Base-by-base conservation (phyloP, 2,113 vertebrate genomes). In the Hydrochoerus hydrochaeris region DNA sequence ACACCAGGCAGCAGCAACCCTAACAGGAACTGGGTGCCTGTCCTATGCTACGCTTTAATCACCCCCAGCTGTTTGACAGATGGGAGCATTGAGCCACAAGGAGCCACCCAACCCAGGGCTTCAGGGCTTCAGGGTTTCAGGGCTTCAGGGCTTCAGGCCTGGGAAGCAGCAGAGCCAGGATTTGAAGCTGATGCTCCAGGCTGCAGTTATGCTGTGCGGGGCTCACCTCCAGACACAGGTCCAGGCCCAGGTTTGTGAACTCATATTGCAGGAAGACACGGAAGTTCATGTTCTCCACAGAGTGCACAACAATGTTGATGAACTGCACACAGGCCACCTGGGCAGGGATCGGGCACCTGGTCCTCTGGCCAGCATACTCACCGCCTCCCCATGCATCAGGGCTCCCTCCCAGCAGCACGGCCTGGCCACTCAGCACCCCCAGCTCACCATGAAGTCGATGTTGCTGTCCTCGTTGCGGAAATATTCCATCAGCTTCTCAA, bases 241-340 rank as follows among this genome's bases (percentile, higher is more conserved):
- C 99, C 96, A 99, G 98, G 7, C 99, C 99, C 73, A 99, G 98
- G 32, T 98, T 99, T 3, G 99, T 99, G 98, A 99, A 99, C 97
- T 99, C 99, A 0, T 99, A 99, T 98, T 99, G 99, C 93, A 99
- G 98, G 97, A 99, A 99, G 89, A 99, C 99, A 0, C 99, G 98
- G 98, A 99, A 99, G 98, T 99, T 99, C 99, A 99, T 99, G 98
- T 99, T 99, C 96, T 99, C 99, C 97, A 99, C 99, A 0, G 99
- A 99, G 97, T 99, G 99, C 0, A 99, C 99, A 97, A 99, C 99
- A 0, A 99, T 99, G 98, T 99, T 99, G 99, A 99, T 99, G 98
- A 99, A 99, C 97, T 99, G 99, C 99, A 99, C 99, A 75, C 99
- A 99, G 62, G 99, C 99, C 98, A 99, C 99, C 99, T 99, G 97